phyloP scores from a whole-genome alignment of 2,888 invertebrate genomes.

The Lepidocyrtoides sp. region DNA sequence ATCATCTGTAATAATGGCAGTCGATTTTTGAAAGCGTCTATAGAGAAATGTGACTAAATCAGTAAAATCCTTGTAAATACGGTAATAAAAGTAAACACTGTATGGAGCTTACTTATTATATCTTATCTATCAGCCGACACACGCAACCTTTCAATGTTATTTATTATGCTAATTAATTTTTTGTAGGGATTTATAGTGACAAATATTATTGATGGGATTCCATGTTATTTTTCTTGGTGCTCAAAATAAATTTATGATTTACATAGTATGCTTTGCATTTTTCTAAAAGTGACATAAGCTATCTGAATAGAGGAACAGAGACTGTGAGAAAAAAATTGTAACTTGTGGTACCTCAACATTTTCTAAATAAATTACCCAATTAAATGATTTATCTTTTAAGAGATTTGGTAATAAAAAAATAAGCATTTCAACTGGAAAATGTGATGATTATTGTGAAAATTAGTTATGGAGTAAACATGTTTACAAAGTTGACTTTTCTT shows the following conservation, averaged over 20 bases:
- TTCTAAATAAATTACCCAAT: slow-evolving; percentile 35
- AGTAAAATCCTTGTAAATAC: not conserved
- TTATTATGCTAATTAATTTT: slow-evolving; percentile 8
- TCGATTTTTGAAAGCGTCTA: not conserved
- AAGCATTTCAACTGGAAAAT: not conserved
- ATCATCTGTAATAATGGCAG: not conserved
- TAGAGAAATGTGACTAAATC: not conserved
- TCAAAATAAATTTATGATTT: too few species aligned
- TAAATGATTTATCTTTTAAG: not conserved
- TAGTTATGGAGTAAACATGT: not conserved
- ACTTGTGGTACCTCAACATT: too few species aligned
- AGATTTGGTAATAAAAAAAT: not conserved
- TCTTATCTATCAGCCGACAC: not conserved
- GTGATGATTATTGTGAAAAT: not conserved
- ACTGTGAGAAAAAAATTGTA: too few species aligned
- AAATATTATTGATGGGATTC: too few species aligned
- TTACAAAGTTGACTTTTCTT: slow-evolving; percentile 21
- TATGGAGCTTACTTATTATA: not conserved
- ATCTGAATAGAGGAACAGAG: not conserved
- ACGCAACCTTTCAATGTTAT: not conserved
- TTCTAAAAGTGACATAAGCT: too few species aligned
- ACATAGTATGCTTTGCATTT: too few species aligned
- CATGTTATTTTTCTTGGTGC: too few species aligned
- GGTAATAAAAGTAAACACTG: not conserved
- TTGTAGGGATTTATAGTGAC: too few species aligned